These are phyloP conservation scores for Platalea minor DNA, from an alignment of 2,797 vertebrate genomes.

Conservation along the genomic window DNA sequence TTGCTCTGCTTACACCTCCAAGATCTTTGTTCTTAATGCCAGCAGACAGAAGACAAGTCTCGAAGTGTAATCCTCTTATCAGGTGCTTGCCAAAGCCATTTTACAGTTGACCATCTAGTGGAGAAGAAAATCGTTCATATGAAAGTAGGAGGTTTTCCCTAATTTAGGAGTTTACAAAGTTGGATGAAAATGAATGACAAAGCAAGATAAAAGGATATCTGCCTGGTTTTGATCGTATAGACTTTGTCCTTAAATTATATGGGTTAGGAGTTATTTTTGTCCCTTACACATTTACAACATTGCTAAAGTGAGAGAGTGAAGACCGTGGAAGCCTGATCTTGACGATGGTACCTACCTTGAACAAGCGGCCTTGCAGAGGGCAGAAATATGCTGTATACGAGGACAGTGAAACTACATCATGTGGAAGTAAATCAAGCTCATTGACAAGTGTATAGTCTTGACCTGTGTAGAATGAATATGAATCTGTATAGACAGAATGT, in stretches of 20 bases:
- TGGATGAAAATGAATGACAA: neutral
- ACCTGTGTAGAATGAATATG: neutral
- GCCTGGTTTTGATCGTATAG: neutral
- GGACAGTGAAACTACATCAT: neutral
- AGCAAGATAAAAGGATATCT: neutral
- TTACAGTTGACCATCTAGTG: neutral
- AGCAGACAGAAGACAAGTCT: neutral
- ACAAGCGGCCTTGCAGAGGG: neutral
- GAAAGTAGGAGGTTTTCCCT: neutral
- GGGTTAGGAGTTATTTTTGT: neutral
- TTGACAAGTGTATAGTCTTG: neutral
- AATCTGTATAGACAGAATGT: neutral
- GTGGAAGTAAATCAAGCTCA: neutral
- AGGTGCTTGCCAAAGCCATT: neutral
- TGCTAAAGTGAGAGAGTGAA: neutral
- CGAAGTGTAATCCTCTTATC: neutral
- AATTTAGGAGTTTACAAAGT: neutral
- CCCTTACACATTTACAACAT: neutral
- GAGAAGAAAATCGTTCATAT: neutral
- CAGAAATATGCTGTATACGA: neutral
- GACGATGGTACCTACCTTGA: neutral
- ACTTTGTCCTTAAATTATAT: neutral
- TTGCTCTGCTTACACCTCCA: neutral
- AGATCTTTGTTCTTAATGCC: neutral
- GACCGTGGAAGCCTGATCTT: neutral